Conservation (phyloP, 2,113 vertebrate species). For the Rhodinocichla rosea region DNA sequence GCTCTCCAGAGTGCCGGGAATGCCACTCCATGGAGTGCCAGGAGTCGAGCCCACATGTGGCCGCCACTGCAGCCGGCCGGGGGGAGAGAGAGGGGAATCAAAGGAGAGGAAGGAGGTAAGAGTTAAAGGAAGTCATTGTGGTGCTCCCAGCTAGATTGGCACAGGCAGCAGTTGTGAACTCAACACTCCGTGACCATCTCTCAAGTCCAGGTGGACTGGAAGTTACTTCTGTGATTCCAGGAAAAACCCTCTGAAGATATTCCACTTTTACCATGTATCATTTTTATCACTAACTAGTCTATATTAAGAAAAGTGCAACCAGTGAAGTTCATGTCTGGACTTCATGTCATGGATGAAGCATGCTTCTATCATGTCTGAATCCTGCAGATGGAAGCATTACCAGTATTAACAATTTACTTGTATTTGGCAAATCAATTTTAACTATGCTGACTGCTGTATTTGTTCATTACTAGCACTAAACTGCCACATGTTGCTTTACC, state of each 20-base stretch:
- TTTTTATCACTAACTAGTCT: not conserved
- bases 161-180: not conserved
- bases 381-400: not conserved
- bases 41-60: not conserved
- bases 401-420: not conserved
- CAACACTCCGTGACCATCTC: not conserved
- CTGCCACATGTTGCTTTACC: not conserved
- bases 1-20: no score
- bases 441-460: not conserved
- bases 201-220: not conserved
- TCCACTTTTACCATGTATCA: not conserved
- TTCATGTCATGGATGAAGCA: no score
- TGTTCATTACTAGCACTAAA: not conserved
- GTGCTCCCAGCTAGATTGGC: not conserved
- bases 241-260: not conserved
- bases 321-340: not conserved
- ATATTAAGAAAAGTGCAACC: not conserved
- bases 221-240: not conserved
- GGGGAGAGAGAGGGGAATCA: not conserved
- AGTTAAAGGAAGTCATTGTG: not conserved
- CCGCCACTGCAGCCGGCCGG: no score
- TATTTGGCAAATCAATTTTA: not conserved
- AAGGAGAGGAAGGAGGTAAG: not conserved
- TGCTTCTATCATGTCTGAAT: not conserved
- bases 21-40: not conserved